Conservation (phyloP, 2,113 vertebrate genomes). For the Clarias batrachus region DNA sequence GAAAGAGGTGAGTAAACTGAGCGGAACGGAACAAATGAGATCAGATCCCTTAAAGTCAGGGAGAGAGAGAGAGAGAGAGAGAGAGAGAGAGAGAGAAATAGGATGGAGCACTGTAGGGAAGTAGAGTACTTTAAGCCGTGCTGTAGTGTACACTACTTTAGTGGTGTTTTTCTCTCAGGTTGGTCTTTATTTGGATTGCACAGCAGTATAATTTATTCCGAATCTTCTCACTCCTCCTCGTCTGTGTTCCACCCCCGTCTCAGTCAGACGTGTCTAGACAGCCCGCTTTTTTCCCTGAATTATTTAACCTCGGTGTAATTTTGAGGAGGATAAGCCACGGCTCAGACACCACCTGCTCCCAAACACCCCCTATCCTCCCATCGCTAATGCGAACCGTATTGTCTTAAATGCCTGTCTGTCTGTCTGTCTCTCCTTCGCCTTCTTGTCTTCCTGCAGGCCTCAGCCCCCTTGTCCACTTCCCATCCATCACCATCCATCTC, state of each 20-base stretch:
- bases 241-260: conserved; percentile 66
- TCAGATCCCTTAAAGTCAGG: conserved; percentile 20
- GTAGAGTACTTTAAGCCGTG: conserved; percentile 42
- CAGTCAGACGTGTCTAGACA: conserved; percentile 77
- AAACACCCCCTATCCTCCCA: conserved; percentile 40
- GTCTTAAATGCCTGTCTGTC: conserved; percentile 4
- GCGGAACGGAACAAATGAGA: conserved; percentile 13
- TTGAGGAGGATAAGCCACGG: conserved; percentile 74
- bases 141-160: not conserved
- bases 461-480: not conserved
- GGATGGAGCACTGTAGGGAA: conserved; percentile 22
- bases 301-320: conserved; percentile 72
- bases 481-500: not conserved
- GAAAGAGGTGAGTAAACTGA: not conserved
- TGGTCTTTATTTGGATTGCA: not conserved
- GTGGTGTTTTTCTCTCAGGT: not conserved
- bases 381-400: conserved; percentile 31
- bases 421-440: not conserved
- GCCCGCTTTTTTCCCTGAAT: conserved; percentile 68
- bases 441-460: not conserved
- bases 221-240: conserved; percentile 64
- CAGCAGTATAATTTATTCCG: not conserved
- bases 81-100: conserved; percentile 20
- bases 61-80: conserved; percentile 37
- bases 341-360: conserved; percentile 70